Evolutionary conservation across 2,888 invertebrate species (phyloP).

Genomic region (Nemotelus nigrinus): DNA sequence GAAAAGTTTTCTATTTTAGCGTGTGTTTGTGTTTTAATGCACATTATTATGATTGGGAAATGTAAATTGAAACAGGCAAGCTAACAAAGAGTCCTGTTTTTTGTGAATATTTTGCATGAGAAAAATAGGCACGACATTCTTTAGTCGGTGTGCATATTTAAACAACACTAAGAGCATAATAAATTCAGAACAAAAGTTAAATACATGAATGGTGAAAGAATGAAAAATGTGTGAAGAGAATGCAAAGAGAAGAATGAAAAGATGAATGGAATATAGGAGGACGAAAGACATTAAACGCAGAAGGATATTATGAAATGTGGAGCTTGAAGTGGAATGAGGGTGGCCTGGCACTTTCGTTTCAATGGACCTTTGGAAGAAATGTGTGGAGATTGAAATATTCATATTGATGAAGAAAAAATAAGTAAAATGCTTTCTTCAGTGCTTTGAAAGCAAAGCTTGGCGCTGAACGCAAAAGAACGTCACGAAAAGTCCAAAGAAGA

Average conservation of each 20-base stretch:
- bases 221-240: not conserved
- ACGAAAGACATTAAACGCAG: not conserved
- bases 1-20: not conserved
- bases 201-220: not conserved
- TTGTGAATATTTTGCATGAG: too few species aligned
- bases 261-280: not conserved
- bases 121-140: not conserved
- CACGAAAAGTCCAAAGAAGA: not conserved
- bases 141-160: constrained; percentile 5
- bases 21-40: not conserved
- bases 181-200: constrained; percentile 24
- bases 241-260: not conserved
- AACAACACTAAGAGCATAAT: constrained; percentile 11
- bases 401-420: not conserved
- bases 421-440: constrained; percentile 18
- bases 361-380: not conserved
- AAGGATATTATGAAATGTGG: too few species aligned
- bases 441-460: not conserved
- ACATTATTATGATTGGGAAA: constrained; percentile 36
- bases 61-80: constrained; percentile 35
- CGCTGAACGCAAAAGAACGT: not conserved
- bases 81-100: constrained; percentile 20
- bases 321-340: too few species aligned
- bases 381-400: constrained; percentile 17
- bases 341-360: not conserved